Evolutionary conservation across 2,888 invertebrate genomes (phyloP).

Genomic region (Autographa pulchrina): DNA sequence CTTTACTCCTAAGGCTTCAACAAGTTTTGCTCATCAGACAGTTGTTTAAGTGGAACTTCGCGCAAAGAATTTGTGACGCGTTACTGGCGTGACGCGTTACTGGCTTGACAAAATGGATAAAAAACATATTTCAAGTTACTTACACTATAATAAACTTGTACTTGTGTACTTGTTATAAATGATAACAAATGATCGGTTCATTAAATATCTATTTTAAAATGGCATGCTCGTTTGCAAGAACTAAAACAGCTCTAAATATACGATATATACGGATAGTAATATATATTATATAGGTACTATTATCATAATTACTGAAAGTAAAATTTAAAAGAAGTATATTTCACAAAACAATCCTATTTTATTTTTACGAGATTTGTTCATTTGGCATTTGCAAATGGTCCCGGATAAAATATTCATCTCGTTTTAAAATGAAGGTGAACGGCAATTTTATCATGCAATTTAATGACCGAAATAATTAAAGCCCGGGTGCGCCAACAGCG

Average conservation of each 20-base stretch:
- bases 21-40: conserved; percentile 21
- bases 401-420: not conserved
- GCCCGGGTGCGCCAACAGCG: not conserved
- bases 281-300: no score
- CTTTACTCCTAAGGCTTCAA: conserved; percentile 8
- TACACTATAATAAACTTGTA: not conserved
- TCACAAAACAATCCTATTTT: not conserved
- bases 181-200: not conserved
- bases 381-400: not conserved
- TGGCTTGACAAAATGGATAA: conserved; percentile 21
- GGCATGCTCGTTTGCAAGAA: not conserved
- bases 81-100: no score
- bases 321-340: not conserved
- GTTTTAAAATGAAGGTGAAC: not conserved
- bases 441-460: not conserved
- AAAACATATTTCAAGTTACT: not conserved
- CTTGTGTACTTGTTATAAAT: not conserved
- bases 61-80: not conserved
- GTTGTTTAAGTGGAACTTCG: conserved; percentile 33
- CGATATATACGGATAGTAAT: no score
- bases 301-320: no score
- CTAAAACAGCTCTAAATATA: no score
- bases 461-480: conserved; percentile 4
- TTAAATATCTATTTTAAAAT: not conserved
- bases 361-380: not conserved